Base-by-base conservation (phyloP, 1,140 invertebrate genomes). In the Ips typographus region DNA sequence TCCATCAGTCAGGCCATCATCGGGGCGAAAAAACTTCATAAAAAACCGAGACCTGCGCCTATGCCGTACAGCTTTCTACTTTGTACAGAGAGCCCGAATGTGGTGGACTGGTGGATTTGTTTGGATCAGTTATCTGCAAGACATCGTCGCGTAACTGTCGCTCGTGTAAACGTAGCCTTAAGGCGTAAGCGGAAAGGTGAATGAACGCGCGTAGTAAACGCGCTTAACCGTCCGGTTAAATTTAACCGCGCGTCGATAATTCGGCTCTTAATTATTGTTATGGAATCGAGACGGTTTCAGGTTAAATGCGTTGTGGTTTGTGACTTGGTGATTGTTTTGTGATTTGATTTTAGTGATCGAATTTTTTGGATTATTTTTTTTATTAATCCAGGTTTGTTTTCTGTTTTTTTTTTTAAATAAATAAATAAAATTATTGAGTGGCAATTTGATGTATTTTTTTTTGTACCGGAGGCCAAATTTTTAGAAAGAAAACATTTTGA, bases 271-370 rank as follows among this genome's bases (percentile, higher is more conserved):
- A 4, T 0, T 62, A 40, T 62, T 36, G 43, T 62, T 62, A 49
- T 47, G 60, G 40, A 8, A 4, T 2, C 36, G 41, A 43, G 4
- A 22, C 22, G 22, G 22, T 22, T 22, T 22, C 22, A 22, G 40
- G 72, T 76, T 57, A 75, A 74, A 74, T 77, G 75, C 71, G 75
- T 76, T 36, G 65, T 76, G 59, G 61, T 75, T 52, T 70, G 74
- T 73, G 74, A 75, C 60, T 58, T 72, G 61, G 67, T 73, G 59
- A 40, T 71, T 62, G 56, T 67, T 36, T 62, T 68, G 68, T 70
- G 69, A 71, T 44, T n/a, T 52, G 51, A 36, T 6, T 38, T 43
- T 3, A 56, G 51, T 57, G 42, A 40, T 47, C 38, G 4, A 52
- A 5, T 67, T 41, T n/a, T 59, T 63, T 57, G 57, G 61, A 52